Percentiles rank a stretch among this genome's conserved stretches.
Conservation (phyloP, 2,113 vertebrate species). For the Trinectes maculatus region DNA sequence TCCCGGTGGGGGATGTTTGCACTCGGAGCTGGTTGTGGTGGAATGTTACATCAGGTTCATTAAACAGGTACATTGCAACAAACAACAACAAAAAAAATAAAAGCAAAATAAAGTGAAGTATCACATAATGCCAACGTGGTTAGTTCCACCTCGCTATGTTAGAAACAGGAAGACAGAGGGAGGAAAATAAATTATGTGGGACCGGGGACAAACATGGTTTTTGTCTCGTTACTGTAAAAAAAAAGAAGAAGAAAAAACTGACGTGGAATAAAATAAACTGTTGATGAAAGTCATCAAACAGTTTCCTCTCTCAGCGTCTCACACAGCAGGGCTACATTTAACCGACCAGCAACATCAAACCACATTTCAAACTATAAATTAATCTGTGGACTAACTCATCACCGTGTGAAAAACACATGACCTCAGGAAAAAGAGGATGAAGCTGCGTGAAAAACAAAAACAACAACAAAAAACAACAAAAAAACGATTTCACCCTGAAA, state of each 20-base stretch:
- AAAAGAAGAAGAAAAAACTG: slow-evolving; percentile 41
- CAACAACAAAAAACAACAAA: neutral
- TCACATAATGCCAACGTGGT: slow-evolving; percentile 83
- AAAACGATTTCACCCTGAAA: slow-evolving; percentile 3
- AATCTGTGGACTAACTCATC: slow-evolving; percentile 35
- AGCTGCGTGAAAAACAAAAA: slow-evolving; percentile 14
- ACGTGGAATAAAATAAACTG: slow-evolving; percentile 80
- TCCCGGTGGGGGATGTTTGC: slow-evolving; percentile 41
- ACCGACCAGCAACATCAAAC: slow-evolving; percentile 58
- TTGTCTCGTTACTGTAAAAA: slow-evolving; percentile 56
- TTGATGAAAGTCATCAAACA: slow-evolving; percentile 39
- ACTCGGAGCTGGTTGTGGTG: slow-evolving; percentile 58
- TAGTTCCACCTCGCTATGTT: slow-evolving; percentile 77
- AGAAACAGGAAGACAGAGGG: slow-evolving; percentile 83
- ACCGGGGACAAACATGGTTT: slow-evolving; percentile 75
- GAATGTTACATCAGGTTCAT: slow-evolving; percentile 77
- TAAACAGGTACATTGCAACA: slow-evolving; percentile 76
- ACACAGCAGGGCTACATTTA: slow-evolving; percentile 73
- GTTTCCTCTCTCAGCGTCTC: slow-evolving; percentile 72
- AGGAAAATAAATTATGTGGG: slow-evolving; percentile 86
- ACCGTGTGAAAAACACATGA: slow-evolving; percentile 63
- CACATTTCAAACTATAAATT: slow-evolving; percentile 76
- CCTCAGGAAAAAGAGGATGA: slow-evolving; percentile 30
- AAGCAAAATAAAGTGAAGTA: slow-evolving; percentile 2
- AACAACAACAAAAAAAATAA: slow-evolving; percentile 79